phyloP scores from a whole-genome alignment of 2,113 vertebrate genomes.

The Cairina moschata region DNA sequence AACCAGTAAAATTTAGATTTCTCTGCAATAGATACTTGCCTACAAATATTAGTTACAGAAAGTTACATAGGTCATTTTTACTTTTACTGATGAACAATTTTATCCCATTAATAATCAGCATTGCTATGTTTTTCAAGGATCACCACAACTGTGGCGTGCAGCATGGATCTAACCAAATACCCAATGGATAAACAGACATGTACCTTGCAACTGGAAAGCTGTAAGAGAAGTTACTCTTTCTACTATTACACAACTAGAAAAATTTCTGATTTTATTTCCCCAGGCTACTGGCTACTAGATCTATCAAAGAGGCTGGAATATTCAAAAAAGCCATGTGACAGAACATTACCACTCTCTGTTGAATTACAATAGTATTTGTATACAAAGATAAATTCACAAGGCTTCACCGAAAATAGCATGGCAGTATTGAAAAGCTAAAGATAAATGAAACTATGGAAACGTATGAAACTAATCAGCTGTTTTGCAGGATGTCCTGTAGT shows the following conservation, averaged over 20 bases:
- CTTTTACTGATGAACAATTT: background rate
- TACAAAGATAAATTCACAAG: background rate
- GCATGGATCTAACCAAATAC: slow-evolving; percentile 93
- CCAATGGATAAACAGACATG: slow-evolving; percentile 94
- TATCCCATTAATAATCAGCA: background rate
- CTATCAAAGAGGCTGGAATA: background rate
- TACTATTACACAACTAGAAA: background rate
- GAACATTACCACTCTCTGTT: background rate
- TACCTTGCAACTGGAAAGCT: slow-evolving; percentile 92
- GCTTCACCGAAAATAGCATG: background rate
- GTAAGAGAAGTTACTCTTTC: slow-evolving; percentile 74
- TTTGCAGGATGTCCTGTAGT: slow-evolving; percentile 9
- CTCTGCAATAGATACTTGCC: background rate
- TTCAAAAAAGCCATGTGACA: background rate
- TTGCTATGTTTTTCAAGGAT: slow-evolving; percentile 74
- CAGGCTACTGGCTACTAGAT: background rate
- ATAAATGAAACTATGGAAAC: background rate
- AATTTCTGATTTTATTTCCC: background rate
- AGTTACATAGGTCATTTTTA: background rate
- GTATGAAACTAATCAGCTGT: background rate
- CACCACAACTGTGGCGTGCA: slow-evolving; percentile 90
- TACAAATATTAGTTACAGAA: background rate
- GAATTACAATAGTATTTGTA: background rate
- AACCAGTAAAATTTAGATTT: background rate
- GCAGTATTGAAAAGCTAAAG: background rate